Percentiles rank a stretch among this genome's conserved stretches.
Evolutionary conservation across 2,113 vertebrate species (phyloP).

Genomic region (Pagrus major): DNA sequence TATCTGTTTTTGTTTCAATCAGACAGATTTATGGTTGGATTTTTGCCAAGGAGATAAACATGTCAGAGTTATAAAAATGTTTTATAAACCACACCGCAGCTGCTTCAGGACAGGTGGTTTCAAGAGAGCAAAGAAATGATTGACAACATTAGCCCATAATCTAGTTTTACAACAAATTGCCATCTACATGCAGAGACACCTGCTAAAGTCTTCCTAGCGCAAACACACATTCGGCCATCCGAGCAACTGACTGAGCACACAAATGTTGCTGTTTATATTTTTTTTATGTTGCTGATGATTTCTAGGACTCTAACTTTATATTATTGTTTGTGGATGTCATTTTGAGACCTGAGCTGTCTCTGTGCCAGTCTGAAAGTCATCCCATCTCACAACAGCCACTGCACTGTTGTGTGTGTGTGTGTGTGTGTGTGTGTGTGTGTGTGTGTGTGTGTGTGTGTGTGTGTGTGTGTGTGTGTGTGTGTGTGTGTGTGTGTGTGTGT

Average conservation of each 20-base stretch:
- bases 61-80: constrained; percentile 9
- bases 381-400: constrained; percentile 28
- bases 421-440: constrained; percentile 11
- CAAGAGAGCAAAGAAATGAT: constrained; percentile 1
- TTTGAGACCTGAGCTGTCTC: constrained; percentile 35
- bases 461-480: too few species aligned
- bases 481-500: constrained; percentile 9
- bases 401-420: constrained; percentile 28
- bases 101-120: constrained; percentile 23
- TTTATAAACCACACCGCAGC: constrained; percentile 1
- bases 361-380: constrained; percentile 40
- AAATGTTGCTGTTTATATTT: constrained; percentile 2
- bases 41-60: constrained; percentile 53
- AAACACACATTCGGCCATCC: constrained; percentile 37
- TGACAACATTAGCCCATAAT: constrained; percentile 6
- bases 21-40: constrained; percentile 24
- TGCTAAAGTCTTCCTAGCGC: constrained; percentile 73
- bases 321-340: constrained; percentile 30
- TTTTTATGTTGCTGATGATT: not conserved
- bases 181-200: constrained; percentile 28
- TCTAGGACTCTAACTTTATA: constrained; percentile 21
- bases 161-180: constrained; percentile 6
- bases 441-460: constrained; percentile 20
- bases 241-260: constrained; percentile 55
- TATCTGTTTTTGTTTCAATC: constrained; percentile 54